Conservation (phyloP, 2,888 invertebrate species). For the Pachycephus smyrnensis region DNA sequence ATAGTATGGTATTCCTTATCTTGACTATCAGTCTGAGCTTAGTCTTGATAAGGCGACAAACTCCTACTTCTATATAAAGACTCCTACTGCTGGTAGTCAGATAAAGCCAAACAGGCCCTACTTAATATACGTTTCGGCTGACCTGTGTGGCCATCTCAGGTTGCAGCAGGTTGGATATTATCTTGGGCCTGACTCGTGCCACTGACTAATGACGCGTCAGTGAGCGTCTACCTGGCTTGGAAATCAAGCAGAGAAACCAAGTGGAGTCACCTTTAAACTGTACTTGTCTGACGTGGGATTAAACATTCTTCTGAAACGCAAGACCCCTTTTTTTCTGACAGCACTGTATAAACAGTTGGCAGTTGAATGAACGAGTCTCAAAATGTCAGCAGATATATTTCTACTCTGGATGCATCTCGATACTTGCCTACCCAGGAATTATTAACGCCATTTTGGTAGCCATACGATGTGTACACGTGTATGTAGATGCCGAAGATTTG, state of each 20-base stretch:
- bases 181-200: constrained; percentile 14
- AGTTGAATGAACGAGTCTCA: background rate
- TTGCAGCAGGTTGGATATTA: constrained; percentile 35
- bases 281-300: background rate
- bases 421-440: background rate
- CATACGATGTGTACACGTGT: background rate
- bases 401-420: background rate
- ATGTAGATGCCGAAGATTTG: constrained; percentile 24
- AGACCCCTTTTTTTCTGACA: background rate
- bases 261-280: background rate
- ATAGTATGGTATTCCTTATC: background rate
- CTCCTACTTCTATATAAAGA: background rate
- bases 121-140: constrained; percentile 38
- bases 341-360: background rate
- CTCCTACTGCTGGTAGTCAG: background rate
- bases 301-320: background rate
- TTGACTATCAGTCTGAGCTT: background rate
- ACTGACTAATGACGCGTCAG: constrained; percentile 35
- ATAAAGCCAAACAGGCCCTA: constrained; percentile 27
- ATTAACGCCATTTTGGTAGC: background rate
- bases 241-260: background rate
- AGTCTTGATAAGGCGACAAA: background rate
- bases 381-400: background rate
- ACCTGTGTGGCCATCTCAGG: constrained; percentile 33
- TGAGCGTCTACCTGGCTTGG: background rate